Evolutionary conservation across 2,113 vertebrate species (phyloP).

Genomic region (Glaucomys volans): DNA sequence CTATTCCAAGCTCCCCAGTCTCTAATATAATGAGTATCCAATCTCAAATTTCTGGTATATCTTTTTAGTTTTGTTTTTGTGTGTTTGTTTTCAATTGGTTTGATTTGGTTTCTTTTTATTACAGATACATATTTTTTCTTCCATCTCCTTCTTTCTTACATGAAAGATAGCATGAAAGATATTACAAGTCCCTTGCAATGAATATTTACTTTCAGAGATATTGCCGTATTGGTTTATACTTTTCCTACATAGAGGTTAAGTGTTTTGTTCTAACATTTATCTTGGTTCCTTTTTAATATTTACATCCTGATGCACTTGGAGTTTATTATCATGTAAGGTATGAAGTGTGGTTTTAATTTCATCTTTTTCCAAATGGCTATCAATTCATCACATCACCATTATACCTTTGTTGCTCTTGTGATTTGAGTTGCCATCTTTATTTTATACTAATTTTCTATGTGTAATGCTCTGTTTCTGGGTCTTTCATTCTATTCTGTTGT

Average conservation of each 20-base stretch:
- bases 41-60: background rate
- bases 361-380: background rate
- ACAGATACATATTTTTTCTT: background rate
- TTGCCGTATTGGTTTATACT: background rate
- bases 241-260: background rate
- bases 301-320: background rate
- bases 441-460: background rate
- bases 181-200: background rate
- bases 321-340: background rate
- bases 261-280: background rate
- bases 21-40: background rate
- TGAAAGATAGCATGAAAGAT: background rate
- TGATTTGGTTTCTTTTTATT: too few species aligned
- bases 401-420: background rate
- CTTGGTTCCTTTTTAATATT: background rate
- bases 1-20: background rate
- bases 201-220: background rate
- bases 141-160: too few species aligned
- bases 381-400: background rate
- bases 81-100: background rate
- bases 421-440: background rate
- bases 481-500: background rate
- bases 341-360: background rate
- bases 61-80: background rate
- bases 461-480: background rate